Conservation (phyloP, 2,797 vertebrate species). For the Crax fasciolata region DNA sequence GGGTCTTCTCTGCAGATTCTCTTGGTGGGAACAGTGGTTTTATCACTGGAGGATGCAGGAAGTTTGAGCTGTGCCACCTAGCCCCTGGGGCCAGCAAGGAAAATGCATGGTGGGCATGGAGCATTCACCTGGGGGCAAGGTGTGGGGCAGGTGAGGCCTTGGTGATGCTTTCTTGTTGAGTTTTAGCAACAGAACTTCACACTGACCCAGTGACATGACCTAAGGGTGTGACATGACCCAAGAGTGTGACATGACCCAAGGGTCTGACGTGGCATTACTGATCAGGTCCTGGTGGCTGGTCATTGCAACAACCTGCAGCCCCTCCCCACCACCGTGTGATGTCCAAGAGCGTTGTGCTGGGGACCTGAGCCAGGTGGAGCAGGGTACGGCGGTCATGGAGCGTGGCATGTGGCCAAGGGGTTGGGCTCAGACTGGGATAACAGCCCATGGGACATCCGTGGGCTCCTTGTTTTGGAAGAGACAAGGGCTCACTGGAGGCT, state of each 20-base stretch:
- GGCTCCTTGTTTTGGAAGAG: not conserved
- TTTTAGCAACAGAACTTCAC: not conserved
- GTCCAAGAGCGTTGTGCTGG: fast-evolving
- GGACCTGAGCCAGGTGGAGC: not conserved
- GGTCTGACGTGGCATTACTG: not conserved
- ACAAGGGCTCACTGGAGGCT: not conserved
- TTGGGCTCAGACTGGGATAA: not conserved
- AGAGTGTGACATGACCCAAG: fast-evolving
- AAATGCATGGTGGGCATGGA: not conserved
- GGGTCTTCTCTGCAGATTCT: not conserved
- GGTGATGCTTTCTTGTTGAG: not conserved
- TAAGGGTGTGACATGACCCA: fast-evolving
- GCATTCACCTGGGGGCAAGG: not conserved
- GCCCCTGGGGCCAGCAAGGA: not conserved
- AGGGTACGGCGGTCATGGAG: fast-evolving
- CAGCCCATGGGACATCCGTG: not conserved
- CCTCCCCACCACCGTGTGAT: fast-evolving
- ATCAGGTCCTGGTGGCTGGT: not conserved
- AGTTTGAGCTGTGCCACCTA: not conserved
- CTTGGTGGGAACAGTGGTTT: not conserved
- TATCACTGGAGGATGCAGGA: not conserved
- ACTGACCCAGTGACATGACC: not conserved
- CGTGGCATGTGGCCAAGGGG: not conserved
- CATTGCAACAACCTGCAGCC: fast-evolving
- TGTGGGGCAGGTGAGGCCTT: not conserved